Evolutionary conservation across 2,113 vertebrate species (phyloP).

Genomic region (Globicephala melas): DNA sequence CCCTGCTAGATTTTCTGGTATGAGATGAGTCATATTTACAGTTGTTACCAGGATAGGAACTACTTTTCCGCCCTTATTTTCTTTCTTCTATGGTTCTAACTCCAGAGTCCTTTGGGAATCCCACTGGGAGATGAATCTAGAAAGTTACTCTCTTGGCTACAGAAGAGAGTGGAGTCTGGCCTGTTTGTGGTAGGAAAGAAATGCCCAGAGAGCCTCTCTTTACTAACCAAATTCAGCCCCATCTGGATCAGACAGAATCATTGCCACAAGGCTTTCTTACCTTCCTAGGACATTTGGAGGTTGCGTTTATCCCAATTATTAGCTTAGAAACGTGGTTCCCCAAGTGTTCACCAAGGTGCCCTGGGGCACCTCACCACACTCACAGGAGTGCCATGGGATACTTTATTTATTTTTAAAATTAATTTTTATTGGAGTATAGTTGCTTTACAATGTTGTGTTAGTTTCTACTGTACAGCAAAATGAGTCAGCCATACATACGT

Average conservation of each 20-base stretch:
- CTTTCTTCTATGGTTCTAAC: background rate
- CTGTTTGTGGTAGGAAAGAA: background rate
- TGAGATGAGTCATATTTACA: background rate
- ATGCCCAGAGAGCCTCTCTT: background rate
- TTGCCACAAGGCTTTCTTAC: background rate
- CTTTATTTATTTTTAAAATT: background rate
- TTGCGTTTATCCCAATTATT: background rate
- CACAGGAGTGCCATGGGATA: background rate
- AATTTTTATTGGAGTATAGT: too few species aligned
- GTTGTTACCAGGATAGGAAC: background rate
- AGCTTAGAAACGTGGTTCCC: background rate
- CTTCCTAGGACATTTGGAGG: background rate
- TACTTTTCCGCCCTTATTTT: background rate
- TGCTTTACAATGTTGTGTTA: too few species aligned
- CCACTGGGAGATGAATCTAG: background rate
- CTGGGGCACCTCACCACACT: background rate
- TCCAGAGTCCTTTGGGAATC: background rate
- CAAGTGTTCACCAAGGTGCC: background rate
- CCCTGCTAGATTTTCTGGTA: background rate
- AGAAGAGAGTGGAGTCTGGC: background rate
- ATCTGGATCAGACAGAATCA: background rate
- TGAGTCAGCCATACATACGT: too few species aligned
- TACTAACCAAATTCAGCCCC: background rate
- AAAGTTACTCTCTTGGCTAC: background rate
- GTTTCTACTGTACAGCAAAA: too few species aligned